Percentiles rank a stretch among this genome's conserved stretches.
These are phyloP conservation scores for Carcharodon carcharias DNA, from an alignment of 2,797 vertebrate species.

Conservation along the genomic window DNA sequence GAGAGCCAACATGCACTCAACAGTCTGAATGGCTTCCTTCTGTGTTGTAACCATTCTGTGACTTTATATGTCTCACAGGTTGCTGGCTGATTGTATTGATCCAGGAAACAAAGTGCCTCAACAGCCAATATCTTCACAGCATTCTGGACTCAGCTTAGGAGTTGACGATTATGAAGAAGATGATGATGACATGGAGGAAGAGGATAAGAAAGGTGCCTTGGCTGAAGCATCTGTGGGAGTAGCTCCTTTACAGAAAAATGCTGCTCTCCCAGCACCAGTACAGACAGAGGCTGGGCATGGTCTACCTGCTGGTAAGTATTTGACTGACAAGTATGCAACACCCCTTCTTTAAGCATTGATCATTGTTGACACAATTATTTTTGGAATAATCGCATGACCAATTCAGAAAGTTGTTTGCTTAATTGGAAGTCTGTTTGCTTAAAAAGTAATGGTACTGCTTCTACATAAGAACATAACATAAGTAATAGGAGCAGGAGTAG, in stretches of 20 bases:
- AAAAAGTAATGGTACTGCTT: background rate
- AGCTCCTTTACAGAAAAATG: slow-evolving; percentile 40
- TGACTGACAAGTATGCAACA: background rate
- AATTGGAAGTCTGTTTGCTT: background rate
- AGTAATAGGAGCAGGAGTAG: too few species aligned
- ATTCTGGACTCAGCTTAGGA: background rate
- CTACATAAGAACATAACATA: too few species aligned
- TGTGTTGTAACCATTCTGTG: background rate
- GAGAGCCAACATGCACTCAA: background rate
- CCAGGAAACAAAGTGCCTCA: background rate
- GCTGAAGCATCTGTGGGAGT: slow-evolving; percentile 37
- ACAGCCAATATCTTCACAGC: background rate
- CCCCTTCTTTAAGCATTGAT: background rate
- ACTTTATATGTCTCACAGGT: background rate
- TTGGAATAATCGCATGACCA: background rate
- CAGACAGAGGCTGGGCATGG: slow-evolving; percentile 45
- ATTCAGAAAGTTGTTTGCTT: background rate
- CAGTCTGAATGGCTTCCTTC: background rate
- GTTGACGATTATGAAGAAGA: background rate
- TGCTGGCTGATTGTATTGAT: background rate
- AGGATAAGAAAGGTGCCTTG: background rate
- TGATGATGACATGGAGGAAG: background rate
- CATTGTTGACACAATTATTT: too few species aligned
- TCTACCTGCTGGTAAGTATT: slow-evolving; percentile 52
- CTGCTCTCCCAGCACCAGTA: slow-evolving; percentile 48